Evolutionary conservation across 2,113 vertebrate species (phyloP).

Genomic region (Scomber colias): DNA sequence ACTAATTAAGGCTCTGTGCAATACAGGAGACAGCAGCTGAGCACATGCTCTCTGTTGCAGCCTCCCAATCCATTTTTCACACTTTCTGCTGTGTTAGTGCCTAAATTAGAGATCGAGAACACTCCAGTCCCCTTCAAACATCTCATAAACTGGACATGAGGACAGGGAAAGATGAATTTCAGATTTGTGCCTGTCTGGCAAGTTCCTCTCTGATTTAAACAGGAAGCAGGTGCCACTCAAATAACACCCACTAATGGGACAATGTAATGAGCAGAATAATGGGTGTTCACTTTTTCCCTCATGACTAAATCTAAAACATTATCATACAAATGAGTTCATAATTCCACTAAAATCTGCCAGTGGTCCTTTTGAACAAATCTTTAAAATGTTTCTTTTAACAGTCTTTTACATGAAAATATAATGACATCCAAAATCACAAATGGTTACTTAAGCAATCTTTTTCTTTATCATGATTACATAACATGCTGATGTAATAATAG

Average conservation of each 20-base stretch:
- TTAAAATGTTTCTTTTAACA: constrained; percentile 18
- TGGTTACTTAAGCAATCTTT: neutral
- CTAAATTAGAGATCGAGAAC: constrained; percentile 35
- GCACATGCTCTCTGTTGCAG: constrained; percentile 48
- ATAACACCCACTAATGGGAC: constrained; percentile 22
- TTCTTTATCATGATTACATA: neutral
- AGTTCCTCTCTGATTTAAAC: constrained; percentile 24
- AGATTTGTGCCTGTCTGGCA: constrained; percentile 16
- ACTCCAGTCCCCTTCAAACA: constrained; percentile 36
- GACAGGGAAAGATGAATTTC: constrained; percentile 29
- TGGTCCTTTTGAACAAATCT: constrained; percentile 2
- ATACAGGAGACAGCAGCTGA: constrained; percentile 60
- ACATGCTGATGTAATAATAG: neutral
- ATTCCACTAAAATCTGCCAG: constrained; percentile 12
- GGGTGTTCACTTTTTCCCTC: neutral
- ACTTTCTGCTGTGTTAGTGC: constrained; percentile 47
- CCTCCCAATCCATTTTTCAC: constrained; percentile 60
- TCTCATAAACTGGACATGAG: constrained; percentile 21
- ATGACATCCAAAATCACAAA: neutral
- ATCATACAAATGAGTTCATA: constrained; percentile 44
- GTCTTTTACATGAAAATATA: neutral
- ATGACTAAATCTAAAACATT: constrained; percentile 25
- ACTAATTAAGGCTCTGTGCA: constrained; percentile 66
- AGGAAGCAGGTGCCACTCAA: constrained; percentile 12
- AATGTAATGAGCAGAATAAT: constrained; percentile 42